Conservation (phyloP, 2,113 vertebrate species). For the Eurypyga helias region DNA sequence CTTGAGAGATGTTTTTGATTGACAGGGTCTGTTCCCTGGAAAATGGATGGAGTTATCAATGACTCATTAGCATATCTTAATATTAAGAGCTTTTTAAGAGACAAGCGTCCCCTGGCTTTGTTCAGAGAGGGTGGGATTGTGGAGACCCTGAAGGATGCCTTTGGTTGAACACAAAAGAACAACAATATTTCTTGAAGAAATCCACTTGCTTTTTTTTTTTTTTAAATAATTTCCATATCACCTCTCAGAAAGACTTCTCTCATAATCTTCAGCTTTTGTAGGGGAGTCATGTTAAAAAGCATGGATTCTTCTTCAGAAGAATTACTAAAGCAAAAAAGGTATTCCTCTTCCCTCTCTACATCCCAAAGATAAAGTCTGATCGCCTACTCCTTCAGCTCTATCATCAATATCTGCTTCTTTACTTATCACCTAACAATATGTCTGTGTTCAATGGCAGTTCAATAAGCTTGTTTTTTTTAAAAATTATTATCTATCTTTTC, state of each 20-base stretch:
- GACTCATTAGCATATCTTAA: not conserved
- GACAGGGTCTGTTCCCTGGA: not conserved
- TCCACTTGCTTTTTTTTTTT: not conserved
- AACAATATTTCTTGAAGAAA: not conserved
- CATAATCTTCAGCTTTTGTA: not conserved
- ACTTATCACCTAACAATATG: not conserved
- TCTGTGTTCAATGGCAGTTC: not conserved
- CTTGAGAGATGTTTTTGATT: not conserved
- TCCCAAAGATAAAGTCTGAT: not conserved
- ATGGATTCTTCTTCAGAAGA: not conserved
- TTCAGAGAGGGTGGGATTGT: not conserved
- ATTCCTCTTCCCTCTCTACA: not conserved
- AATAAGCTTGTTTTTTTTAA: not conserved
- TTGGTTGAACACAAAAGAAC: not conserved
- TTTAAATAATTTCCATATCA: not conserved
- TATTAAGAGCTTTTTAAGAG: not conserved
- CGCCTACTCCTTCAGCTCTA: not conserved
- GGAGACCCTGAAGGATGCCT: not conserved
- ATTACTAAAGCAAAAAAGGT: not conserved
- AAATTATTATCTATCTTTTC: not conserved
- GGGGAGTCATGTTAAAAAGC: not conserved
- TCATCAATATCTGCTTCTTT: not conserved
- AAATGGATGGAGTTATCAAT: not conserved
- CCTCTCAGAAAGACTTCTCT: not conserved
- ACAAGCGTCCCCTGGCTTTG: not conserved